Percentiles rank a stretch among this genome's conserved stretches.
Conservation (phyloP, 2,113 vertebrate species). For the Madoqua kirkii region DNA sequence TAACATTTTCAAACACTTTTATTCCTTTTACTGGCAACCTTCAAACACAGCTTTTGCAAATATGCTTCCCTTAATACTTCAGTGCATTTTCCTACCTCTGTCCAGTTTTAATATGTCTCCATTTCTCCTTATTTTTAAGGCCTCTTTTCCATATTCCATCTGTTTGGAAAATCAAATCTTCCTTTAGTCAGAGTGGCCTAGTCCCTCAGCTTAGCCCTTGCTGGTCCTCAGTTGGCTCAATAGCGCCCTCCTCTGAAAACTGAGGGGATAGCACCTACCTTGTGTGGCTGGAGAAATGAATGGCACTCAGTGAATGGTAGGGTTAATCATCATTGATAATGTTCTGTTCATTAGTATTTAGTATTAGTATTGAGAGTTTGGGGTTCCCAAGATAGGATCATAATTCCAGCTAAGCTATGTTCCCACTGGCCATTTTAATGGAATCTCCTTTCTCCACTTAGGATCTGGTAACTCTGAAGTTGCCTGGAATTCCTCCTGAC, state of each 20-base stretch:
- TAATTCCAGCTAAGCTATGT: not conserved
- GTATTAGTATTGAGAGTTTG: not conserved
- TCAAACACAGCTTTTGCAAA: not conserved
- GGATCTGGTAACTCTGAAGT: not conserved
- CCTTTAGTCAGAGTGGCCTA: not conserved
- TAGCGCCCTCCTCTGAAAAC: not conserved
- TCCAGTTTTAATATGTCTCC: not conserved
- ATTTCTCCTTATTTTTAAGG: not conserved
- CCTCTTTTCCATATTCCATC: not conserved
- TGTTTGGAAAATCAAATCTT: not conserved
- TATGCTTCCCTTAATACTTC: not conserved
- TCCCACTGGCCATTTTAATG: not conserved
- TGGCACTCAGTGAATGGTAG: not conserved
- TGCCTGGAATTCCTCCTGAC: not conserved
- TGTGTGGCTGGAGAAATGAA: not conserved
- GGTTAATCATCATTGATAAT: not conserved
- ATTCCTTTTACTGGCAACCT: not conserved
- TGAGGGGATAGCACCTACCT: too few relatives aligned
- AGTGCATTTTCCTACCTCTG: not conserved
- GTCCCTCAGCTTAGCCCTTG: not conserved
- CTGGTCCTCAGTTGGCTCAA: rapidly evolving
- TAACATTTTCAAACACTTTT: not conserved
- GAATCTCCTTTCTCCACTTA: not conserved
- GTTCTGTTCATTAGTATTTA: not conserved
- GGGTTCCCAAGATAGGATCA: too few relatives aligned